Evolutionary conservation across 1,140 invertebrate species (phyloP).

Genomic region (Halyomorpha halys): DNA sequence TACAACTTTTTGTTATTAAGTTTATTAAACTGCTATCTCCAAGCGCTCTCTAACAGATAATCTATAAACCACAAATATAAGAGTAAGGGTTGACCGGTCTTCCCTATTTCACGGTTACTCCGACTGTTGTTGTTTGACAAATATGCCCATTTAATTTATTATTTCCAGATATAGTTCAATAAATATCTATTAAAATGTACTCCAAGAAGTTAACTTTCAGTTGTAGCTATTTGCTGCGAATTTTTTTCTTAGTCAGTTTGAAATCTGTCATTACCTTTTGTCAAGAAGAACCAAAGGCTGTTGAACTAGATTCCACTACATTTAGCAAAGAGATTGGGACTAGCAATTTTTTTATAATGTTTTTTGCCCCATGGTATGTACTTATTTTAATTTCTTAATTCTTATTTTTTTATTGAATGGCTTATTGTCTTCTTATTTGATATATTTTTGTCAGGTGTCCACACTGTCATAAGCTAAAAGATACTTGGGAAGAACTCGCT

Average conservation of each 20-base stretch:
- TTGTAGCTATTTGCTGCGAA: no score
- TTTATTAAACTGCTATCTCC: no score
- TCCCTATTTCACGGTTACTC: no score
- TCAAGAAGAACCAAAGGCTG: slow-evolving; percentile 5
- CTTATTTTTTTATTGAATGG: neutral
- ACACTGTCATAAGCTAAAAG: slow-evolving; percentile 54
- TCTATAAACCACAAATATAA: no score
- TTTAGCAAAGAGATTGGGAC: neutral
- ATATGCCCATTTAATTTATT: no score
- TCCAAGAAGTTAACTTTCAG: no score
- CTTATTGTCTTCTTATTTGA: neutral
- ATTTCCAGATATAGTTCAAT: no score
- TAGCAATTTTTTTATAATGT: slow-evolving; percentile 64
- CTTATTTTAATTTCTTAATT: slow-evolving; percentile 3
- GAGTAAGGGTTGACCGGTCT: no score
- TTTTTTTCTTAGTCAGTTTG: neutral
- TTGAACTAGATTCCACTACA: neutral
- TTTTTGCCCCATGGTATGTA: slow-evolving; percentile 63
- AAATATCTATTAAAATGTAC: no score
- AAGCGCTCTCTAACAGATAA: no score
- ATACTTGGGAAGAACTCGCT: slow-evolving; percentile 60
- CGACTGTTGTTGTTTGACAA: no score
- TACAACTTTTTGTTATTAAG: no score
- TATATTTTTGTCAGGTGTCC: slow-evolving; percentile 49
- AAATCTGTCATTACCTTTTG: neutral